Base-by-base conservation (phyloP, 2,888 invertebrate species). In the Drosophila cognata region DNA sequence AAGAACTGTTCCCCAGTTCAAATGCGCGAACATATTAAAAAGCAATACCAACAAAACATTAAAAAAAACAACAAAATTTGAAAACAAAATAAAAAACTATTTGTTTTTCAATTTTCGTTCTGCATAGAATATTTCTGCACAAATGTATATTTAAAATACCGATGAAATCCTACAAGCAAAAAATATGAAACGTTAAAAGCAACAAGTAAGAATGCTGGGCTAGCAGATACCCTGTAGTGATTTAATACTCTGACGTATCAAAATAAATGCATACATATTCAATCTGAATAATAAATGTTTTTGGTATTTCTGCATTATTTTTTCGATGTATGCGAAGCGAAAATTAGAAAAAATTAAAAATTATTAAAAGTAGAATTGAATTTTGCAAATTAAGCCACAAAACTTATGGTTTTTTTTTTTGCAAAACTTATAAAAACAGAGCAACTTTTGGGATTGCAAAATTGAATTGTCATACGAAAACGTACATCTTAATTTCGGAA, bases 71-170 rank as follows among this genome's bases (percentile, higher is more conserved):
- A 43, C 0, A 18, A 53, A n/a, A 33, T 38, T 36, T 16, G 35
- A 31, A 41, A 36, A 53, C 35, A 46, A 57, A 43, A 41, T n/a
- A 35, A 29, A 16, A 25, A 48, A 36, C 7, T 8, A 8, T 50
- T 46, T 61, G 1, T 38, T 62, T 59, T 66, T 66, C 38, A 35
- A 35, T 55, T 62, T 71, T 74, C 28, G 52, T 61, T 60, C 59
- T 53, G 28, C 36, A n/a, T 3, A 33, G 43, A 69, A 75, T 56
- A 48, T 59, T 65, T 62, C 59, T 64, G 69, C 65, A 59, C 62
- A 50, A 71, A 58, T 68, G 7, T 77, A 64, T 77, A 88, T 79
- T 79, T 82, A 65, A 87, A 74, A 51, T 59, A 53, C 48, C 55
- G n/a, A 25, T 55, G 62, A 65, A 35, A 43, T 31, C 48, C 16